phyloP scores from a whole-genome alignment of 1,140 invertebrate genomes.

The Heliconius nattereri region DNA sequence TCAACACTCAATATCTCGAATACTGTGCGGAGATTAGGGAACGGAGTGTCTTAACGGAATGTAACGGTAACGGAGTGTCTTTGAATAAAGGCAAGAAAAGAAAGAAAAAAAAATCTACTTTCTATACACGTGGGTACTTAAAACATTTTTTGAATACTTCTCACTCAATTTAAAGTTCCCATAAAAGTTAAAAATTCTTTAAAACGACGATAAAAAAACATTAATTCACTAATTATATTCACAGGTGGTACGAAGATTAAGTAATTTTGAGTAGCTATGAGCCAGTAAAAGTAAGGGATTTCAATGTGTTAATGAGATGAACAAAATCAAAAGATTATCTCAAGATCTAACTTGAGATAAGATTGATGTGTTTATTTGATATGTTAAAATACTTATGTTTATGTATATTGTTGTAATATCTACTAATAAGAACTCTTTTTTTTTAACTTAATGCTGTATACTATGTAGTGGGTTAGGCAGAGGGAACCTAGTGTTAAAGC shows the following conservation, averaged over 20 bases:
- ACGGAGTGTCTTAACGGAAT: too few species aligned
- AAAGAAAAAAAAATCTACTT: too few species aligned
- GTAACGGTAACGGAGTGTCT: too few species aligned
- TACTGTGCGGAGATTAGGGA: too few species aligned
- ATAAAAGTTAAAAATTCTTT: background rate
- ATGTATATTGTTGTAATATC: background rate
- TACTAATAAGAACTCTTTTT: too few species aligned
- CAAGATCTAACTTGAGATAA: background rate
- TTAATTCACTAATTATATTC: background rate
- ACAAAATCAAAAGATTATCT: conserved; percentile 4
- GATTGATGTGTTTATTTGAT: conserved; percentile 24
- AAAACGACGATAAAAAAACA: background rate
- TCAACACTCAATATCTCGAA: too few species aligned
- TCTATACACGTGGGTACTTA: too few species aligned
- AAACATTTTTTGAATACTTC: background rate
- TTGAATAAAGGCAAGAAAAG: too few species aligned
- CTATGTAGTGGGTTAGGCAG: too few species aligned
- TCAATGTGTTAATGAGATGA: background rate
- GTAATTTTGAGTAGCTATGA: background rate
- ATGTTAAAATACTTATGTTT: conserved; percentile 5
- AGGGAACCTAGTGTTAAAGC: too few species aligned
- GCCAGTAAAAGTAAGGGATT: background rate
- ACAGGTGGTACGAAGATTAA: background rate
- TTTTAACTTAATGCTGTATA: too few species aligned
- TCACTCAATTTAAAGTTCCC: background rate